Base-by-base conservation (phyloP, 30 jellyfish, hydroid and myxozoan genomes). In the Aurelia coerulea region DNA sequence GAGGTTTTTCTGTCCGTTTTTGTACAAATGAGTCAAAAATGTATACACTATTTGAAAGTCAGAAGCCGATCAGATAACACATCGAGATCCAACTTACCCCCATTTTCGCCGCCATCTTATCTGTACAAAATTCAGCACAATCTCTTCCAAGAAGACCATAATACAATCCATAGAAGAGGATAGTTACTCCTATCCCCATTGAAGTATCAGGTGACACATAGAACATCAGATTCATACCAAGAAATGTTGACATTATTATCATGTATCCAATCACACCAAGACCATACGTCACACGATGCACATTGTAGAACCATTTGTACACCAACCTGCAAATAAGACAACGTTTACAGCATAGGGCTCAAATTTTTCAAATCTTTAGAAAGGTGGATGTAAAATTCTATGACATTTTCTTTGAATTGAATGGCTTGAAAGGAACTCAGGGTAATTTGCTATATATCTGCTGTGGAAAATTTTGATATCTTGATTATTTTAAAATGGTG, bases 111-210 rank as follows among this genome's bases (percentile, higher is more conserved):
- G 96, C 97, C 94, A 94, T 90, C 80, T 89, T 89, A 23, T 94
- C 99, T n/a, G 99, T 81, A 51, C 97, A 90, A 41, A 94, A 65
- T 65, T 88, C 97, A 16, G 97, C 97, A 46, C 93, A 88, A 68
- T 89, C 99, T 78, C 99, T 77, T 29, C 97, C 97, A 31, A 94
- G 97, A 33, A 94, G 49, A 71, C 99, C 99, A 80, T 73, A 94
- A 80, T 94, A 94, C 86, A 94, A 80, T 16, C 99, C 99, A 85
- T 90, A 94, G 71, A 94, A 94, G 7, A 94, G 83, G 18, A 86
- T 83, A 13, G 96, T 88, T 18, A 93, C 96, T 49, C 98, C 98
- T 81, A 97, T 94, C 33, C 87, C 87, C 98, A 93, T 93, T 2
- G 98, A 90, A 54, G 95, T 84, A 50, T 93, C 98, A 3, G 98